Evolutionary conservation across 2,113 vertebrate genomes (phyloP).

Genomic region (Odocoileus virginianus): DNA sequence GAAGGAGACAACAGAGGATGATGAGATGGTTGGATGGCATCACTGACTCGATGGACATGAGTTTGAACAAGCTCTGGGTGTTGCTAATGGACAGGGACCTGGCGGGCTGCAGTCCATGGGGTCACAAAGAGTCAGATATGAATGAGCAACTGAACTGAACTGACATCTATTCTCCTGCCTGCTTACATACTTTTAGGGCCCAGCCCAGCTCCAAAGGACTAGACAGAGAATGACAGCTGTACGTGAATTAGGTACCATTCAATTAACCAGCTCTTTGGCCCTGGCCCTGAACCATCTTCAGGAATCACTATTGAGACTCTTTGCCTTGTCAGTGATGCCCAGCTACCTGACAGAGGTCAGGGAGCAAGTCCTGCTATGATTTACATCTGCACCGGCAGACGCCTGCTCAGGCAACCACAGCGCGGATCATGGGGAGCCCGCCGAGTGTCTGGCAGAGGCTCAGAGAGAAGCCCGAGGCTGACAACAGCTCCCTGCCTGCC

Average conservation of each 20-base stretch:
- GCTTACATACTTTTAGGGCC: neutral
- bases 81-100: neutral
- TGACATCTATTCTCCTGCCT: neutral
- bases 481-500: neutral
- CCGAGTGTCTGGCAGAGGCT: neutral
- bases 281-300: neutral
- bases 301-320: neutral
- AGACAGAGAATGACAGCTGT: neutral
- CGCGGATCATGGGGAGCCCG: neutral
- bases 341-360: neutral
- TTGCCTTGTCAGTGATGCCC: neutral
- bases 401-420: accelerated
- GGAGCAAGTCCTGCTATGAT: neutral
- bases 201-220: neutral
- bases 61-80: neutral
- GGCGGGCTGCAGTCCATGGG: neutral
- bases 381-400: neutral
- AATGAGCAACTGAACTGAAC: neutral
- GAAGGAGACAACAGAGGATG: neutral
- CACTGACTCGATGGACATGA: accelerated
- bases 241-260: neutral
- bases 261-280: neutral
- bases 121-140: neutral
- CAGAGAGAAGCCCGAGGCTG: neutral
- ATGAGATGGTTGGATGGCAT: neutral